phyloP scores from a whole-genome alignment of 2,797 vertebrate species.

The Microctenopoma lineatum region DNA sequence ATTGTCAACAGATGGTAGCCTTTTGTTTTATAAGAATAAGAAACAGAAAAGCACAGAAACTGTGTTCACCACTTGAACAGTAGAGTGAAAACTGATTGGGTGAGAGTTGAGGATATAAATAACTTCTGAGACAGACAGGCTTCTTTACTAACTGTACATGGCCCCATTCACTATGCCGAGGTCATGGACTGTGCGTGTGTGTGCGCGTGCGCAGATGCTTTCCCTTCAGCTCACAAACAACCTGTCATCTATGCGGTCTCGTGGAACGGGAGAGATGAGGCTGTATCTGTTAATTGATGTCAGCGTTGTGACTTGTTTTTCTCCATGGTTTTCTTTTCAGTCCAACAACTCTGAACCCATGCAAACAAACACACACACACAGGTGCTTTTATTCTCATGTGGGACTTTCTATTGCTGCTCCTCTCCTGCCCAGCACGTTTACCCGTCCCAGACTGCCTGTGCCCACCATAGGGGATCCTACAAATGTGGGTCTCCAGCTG shows the following conservation, averaged over 20 bases:
- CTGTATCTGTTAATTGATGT: slow-evolving; percentile 46
- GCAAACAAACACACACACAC: no score
- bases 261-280: slow-evolving; percentile 2
- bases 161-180: slow-evolving; percentile 27
- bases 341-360: slow-evolving; percentile 5
- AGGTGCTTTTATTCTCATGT: background rate
- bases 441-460: slow-evolving; percentile 20
- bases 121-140: slow-evolving; percentile 44
- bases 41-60: background rate
- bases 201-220: slow-evolving; percentile 6
- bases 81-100: slow-evolving; percentile 37
- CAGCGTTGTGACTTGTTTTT: slow-evolving; percentile 30
- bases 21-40: background rate
- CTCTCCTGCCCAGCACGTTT: slow-evolving; percentile 4
- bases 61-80: slow-evolving; percentile 17
- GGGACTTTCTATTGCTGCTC: slow-evolving; percentile 20
- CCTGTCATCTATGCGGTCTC: slow-evolving; percentile 17
- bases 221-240: slow-evolving; percentile 41
- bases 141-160: slow-evolving; percentile 45
- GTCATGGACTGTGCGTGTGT: slow-evolving; percentile 25
- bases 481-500: slow-evolving; percentile 66
- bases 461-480: slow-evolving; percentile 37
- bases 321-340: slow-evolving; percentile 10
- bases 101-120: slow-evolving; percentile 63
- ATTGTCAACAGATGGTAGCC: background rate